phyloP scores from a whole-genome alignment of 2,797 vertebrate species.

The Chloroceryle amazona region DNA sequence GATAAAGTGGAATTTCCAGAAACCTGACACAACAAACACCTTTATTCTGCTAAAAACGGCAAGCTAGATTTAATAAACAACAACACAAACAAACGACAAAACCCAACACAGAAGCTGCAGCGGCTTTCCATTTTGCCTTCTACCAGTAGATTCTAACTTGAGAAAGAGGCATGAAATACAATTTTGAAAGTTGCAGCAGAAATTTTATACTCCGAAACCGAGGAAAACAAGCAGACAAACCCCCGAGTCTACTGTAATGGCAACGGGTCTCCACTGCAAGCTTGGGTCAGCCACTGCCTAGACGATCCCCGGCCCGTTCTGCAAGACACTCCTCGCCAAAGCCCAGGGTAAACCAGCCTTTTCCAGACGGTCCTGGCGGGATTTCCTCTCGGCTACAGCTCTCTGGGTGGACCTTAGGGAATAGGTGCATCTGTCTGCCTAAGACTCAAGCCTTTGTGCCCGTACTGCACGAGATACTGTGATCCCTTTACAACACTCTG shows the following conservation, averaged over 20 bases:
- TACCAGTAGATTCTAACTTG: neutral
- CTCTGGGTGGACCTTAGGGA: neutral
- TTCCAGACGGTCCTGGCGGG: neutral
- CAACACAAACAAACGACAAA: neutral
- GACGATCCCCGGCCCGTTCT: neutral
- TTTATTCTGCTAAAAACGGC: neutral
- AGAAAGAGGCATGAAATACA: neutral
- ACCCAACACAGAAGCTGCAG: neutral
- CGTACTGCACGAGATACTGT: neutral
- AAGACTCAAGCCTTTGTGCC: conserved; percentile 14
- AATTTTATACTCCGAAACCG: neutral
- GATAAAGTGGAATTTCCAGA: neutral
- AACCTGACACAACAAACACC: neutral
- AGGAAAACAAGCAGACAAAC: neutral
- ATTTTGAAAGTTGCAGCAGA: neutral
- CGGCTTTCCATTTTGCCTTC: neutral
- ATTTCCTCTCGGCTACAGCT: neutral
- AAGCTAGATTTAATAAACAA: neutral
- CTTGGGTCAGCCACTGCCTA: neutral
- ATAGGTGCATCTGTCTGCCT: neutral
- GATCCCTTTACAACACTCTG: neutral
- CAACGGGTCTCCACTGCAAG: neutral
- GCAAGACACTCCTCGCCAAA: neutral
- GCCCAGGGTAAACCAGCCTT: neutral
- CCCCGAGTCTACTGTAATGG: neutral